phyloP scores from a whole-genome alignment of 2,797 vertebrate genomes.

The Sphaeramia orbicularis region DNA sequence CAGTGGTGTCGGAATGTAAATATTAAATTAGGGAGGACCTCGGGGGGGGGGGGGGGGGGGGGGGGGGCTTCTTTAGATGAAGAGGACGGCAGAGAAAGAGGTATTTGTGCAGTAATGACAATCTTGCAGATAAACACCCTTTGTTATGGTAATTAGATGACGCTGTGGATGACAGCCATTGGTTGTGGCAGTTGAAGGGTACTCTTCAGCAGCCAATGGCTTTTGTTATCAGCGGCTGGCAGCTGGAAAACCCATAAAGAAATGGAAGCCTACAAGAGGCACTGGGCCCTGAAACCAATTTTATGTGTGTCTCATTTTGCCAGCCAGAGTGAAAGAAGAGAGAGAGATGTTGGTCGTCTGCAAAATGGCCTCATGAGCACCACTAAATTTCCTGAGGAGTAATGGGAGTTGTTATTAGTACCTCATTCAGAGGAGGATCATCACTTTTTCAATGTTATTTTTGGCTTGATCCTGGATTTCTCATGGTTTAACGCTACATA shows the following conservation, averaged over 20 bases:
- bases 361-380: conserved; percentile 62
- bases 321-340: conserved; percentile 68
- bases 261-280: conserved; percentile 75
- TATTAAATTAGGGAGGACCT: conserved; percentile 65
- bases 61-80: conserved; percentile 63
- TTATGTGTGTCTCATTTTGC: conserved; percentile 71
- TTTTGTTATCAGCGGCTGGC: conserved; percentile 83
- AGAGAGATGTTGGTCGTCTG: conserved; percentile 72
- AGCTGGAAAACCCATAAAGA: conserved; percentile 81
- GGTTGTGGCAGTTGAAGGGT: conserved; percentile 71
- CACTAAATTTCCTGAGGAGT: conserved; percentile 68
- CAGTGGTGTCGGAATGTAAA: conserved; percentile 68
- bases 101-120: conserved; percentile 68
- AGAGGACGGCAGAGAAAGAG: conserved; percentile 63
- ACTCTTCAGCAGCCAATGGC: conserved; percentile 78
- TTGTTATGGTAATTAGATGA: conserved; percentile 79
- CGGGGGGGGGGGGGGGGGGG: too few relatives aligned
- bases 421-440: conserved; percentile 53
- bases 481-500: conserved; percentile 31
- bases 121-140: conserved; percentile 80
- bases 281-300: conserved; percentile 75
- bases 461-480: conserved; percentile 43
- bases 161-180: conserved; percentile 76
- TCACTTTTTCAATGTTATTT: conserved; percentile 61
- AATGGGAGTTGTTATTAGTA: conserved; percentile 65